These are phyloP conservation scores for Hesperophylax magnus DNA, from an alignment of 1,140 invertebrate genomes.

Conservation along the genomic window DNA sequence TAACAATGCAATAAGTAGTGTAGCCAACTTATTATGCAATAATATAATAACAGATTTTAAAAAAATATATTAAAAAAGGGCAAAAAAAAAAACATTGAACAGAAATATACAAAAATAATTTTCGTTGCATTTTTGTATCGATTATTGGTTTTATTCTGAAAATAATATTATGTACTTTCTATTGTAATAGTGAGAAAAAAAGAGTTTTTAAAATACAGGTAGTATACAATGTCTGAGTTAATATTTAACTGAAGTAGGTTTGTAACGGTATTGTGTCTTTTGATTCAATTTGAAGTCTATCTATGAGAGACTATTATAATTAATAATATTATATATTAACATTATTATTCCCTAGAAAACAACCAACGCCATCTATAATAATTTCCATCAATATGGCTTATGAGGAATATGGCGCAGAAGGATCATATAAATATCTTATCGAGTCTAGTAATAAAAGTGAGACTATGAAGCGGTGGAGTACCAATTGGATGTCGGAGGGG, in stretches of 20 bases:
- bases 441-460: slow-evolving; percentile 21
- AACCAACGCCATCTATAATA: slow-evolving; percentile 23
- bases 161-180: not conserved
- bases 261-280: not conserved
- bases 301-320: slow-evolving; percentile 18
- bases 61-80: not conserved
- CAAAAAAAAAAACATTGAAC: too few species aligned
- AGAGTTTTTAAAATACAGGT: not conserved
- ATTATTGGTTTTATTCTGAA: slow-evolving; percentile 2
- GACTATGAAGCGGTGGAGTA: slow-evolving; percentile 84
- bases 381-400: slow-evolving; percentile 43
- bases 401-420: slow-evolving; percentile 40
- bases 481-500: slow-evolving; percentile 78
- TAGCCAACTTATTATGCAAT: slow-evolving; percentile 46
- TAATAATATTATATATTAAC: slow-evolving; percentile 5
- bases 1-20: slow-evolving; percentile 47
- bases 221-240: slow-evolving; percentile 9
- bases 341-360: slow-evolving; percentile 19
- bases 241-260: not conserved
- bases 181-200: not conserved
- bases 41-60: not conserved
- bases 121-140: slow-evolving; percentile 14
- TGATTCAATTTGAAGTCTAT: slow-evolving; percentile 31
- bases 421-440: slow-evolving; percentile 30
- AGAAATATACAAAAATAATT: not conserved